phyloP scores from a whole-genome alignment of 2,797 vertebrate species.

The Amniataba percoides region DNA sequence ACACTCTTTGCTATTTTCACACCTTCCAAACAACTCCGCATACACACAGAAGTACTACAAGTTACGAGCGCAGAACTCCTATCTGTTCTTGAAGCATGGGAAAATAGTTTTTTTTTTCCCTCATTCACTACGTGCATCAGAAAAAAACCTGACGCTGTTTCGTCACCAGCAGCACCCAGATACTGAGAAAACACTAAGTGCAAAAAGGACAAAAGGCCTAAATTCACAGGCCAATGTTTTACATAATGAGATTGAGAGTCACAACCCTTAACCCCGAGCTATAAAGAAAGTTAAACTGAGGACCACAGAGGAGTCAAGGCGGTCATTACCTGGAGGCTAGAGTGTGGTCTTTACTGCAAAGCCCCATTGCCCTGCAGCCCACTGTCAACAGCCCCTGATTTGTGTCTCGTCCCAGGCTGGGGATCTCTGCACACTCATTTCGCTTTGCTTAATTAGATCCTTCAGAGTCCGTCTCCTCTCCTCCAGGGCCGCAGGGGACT shows the following conservation, averaged over 20 bases:
- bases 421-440: slow-evolving; percentile 69
- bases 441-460: slow-evolving; percentile 78
- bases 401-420: slow-evolving; percentile 62
- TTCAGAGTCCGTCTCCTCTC: slow-evolving; percentile 63
- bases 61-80: slow-evolving; percentile 13
- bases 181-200: slow-evolving; percentile 47
- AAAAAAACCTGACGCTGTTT: slow-evolving; percentile 32
- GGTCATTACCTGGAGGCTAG: slow-evolving; percentile 59
- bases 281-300: slow-evolving; percentile 57
- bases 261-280: slow-evolving; percentile 30
- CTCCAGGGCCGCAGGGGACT: slow-evolving; percentile 53
- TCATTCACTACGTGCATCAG: neutral
- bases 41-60: neutral
- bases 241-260: slow-evolving; percentile 62
- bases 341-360: slow-evolving; percentile 50
- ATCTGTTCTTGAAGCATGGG: neutral
- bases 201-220: slow-evolving; percentile 51
- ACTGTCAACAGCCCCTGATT: slow-evolving; percentile 71
- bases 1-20: slow-evolving; percentile 6
- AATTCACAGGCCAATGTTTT: slow-evolving; percentile 50
- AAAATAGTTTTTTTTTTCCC: neutral
- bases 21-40: slow-evolving; percentile 4
- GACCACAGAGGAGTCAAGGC: slow-evolving; percentile 29
- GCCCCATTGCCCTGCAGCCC: slow-evolving; percentile 57
- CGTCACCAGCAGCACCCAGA: slow-evolving; percentile 6